Evolutionary conservation across 2,888 invertebrate species (phyloP), one percentile per base, ranked within the genome.

Genomic region (Drosophila longiperda): DNA sequence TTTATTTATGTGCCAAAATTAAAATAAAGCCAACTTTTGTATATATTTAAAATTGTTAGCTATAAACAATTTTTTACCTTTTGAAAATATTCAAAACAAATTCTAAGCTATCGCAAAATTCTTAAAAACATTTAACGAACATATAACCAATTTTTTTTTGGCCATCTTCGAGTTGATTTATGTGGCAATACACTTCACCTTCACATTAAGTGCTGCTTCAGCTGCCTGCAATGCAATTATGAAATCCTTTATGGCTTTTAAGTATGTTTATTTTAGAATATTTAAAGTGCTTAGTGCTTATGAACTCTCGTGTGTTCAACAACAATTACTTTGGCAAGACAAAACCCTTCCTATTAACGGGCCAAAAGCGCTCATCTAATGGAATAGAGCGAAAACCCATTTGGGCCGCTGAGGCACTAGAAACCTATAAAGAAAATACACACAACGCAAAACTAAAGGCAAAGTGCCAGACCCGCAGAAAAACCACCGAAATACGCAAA

Each of bases 401-500:
- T 23, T 36, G 63, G 64, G 12, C 45, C 60, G 66, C 72, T 57
- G 49, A 65, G 67, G 82, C 73, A 62, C 61, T 73, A 72, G 53
- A 69, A 84, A 82, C 85, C 89, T 75, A 85, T 85, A 85, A 85
- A 85, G 85, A 89, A 89, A 84, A 73, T 81, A 73, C 64, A n/a
- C 11, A 17, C 7, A 54, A 17, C 54, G 50, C 0, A 79, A 80
- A 85, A 87, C 85, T 87, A 78, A 66, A 72, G 85, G 69, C 71
- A 83, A 83, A 87, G 68, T 84, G 68, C 26, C 48, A 52, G 48
- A 55, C 15, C 20, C 23, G 29, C 53, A 59, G 32, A 32, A 60
- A 77, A 17, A 20, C 45, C 58, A 38, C 3, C 52, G 4, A 40
- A 23, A n/a, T 2, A 45, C 3, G 29, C 29, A 29, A 15, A 45